Conservation (phyloP, 1,140 invertebrate species). For the Lycorma delicatula region DNA sequence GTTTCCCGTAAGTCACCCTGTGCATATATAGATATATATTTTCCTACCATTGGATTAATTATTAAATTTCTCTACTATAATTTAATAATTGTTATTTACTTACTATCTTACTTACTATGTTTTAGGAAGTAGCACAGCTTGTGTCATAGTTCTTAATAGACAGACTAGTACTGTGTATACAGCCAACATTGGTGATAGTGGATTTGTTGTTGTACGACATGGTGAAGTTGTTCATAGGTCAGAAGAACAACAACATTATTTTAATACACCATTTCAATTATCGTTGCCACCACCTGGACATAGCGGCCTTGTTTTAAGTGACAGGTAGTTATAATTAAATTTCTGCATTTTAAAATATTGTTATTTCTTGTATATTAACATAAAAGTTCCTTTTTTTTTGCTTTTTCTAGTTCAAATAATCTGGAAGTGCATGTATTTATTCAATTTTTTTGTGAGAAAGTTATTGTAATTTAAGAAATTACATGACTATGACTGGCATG, state of each 20-base stretch:
- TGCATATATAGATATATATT: not conserved
- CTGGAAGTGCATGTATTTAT: too few relatives aligned
- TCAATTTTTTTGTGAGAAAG: too few relatives aligned
- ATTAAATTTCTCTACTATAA: too few relatives aligned
- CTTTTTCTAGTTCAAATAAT: too few relatives aligned
- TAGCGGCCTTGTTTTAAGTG: constrained; percentile 72
- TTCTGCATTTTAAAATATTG: too few relatives aligned
- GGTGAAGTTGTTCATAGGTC: constrained; percentile 83
- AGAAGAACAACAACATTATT: constrained; percentile 96
- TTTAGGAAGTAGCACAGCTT: constrained; percentile 92
- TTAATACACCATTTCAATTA: constrained; percentile 96
- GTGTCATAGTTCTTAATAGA: constrained; percentile 86
- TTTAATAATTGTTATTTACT: constrained; percentile 5
- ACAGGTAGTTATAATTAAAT: too few relatives aligned
- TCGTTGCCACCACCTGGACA: constrained; percentile 85
- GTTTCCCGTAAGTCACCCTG: not conserved
- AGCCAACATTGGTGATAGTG: constrained; percentile 97
- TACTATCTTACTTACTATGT: constrained; percentile 26
- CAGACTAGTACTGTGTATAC: constrained; percentile 84
- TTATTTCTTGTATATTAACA: too few relatives aligned
- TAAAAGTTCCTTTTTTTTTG: too few relatives aligned
- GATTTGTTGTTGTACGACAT: constrained; percentile 84
- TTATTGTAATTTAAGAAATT: too few relatives aligned
- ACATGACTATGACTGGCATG: too few relatives aligned
- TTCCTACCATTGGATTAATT: not conserved